phyloP scores from a whole-genome alignment of 2,888 invertebrate genomes.

The Acanthacorydalis orientalis region DNA sequence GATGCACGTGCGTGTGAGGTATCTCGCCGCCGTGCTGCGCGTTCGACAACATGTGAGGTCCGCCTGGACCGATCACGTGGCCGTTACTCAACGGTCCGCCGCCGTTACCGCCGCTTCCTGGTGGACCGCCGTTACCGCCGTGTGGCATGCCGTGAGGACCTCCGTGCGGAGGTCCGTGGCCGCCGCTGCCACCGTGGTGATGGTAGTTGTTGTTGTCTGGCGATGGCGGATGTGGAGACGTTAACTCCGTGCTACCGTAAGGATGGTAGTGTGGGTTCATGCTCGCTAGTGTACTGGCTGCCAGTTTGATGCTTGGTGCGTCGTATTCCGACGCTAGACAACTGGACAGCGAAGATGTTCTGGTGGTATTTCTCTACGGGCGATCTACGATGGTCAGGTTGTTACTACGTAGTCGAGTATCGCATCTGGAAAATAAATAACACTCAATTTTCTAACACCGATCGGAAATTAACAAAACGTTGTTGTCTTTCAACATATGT shows the following conservation, averaged over 20 bases:
- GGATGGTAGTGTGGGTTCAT: slow-evolving; percentile 87
- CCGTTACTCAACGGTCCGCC: slow-evolving; percentile 17
- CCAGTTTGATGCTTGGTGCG: slow-evolving; percentile 64
- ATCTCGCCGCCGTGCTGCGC: slow-evolving; percentile 23
- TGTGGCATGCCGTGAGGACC: slow-evolving; percentile 11
- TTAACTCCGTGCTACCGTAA: slow-evolving; percentile 52
- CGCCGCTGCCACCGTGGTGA: slow-evolving; percentile 26
- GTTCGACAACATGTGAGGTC: slow-evolving; percentile 13
- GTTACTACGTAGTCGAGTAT: too few species aligned
- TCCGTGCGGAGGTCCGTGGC: slow-evolving; percentile 17
- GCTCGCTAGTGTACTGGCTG: slow-evolving; percentile 65
- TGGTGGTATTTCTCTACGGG: too few species aligned
- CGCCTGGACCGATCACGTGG: slow-evolving; percentile 22
- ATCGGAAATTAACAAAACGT: too few species aligned
- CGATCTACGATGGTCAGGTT: too few species aligned
- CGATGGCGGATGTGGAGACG: slow-evolving; percentile 60
- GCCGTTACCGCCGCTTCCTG: slow-evolving; percentile 16
- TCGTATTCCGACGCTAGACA: slow-evolving; percentile 10
- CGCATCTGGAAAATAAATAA: too few species aligned
- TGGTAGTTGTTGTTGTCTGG: slow-evolving; percentile 55
- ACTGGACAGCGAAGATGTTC: neutral
- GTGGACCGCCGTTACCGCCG: slow-evolving; percentile 13
- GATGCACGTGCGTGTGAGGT: slow-evolving; percentile 21
- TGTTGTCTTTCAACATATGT: too few species aligned
- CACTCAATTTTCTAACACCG: too few species aligned